Base-by-base conservation (phyloP, 2,113 vertebrate genomes). In the Epinephelus lanceolatus region DNA sequence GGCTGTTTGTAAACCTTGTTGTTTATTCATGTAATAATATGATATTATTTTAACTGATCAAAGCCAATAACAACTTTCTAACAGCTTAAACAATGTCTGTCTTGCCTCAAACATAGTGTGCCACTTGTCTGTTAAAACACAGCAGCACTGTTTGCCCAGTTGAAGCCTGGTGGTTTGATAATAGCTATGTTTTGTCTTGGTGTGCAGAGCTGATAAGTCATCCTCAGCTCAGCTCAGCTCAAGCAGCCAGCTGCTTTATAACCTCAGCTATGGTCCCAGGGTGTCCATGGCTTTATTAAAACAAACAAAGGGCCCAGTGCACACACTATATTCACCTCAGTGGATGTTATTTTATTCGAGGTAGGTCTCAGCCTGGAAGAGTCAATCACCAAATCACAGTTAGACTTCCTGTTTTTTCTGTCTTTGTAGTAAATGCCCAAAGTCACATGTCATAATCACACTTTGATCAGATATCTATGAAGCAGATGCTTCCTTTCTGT, bases 141-240 rank as follows among this genome's bases (percentile, higher is more conserved):
- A 85, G 70, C 56, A 6, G 25, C 25, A 19, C 10, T 72, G 53
- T 66, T 71, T 74, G 25, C 33, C 11, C 30, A 60, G 33, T 45
- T 40, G 3, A 9, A n/a, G 40, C 45, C 57, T 51, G 33, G 12
- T 51, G 61, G 47, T 60, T 75, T 86, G 76, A 76, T 82, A 65
- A 61, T 27, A n/a, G 59, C 74, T n/a, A 5, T 62, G 47, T 77
- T 81, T 77, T 77, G 51, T 83, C 45, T 52, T 69, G 17, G 51
- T 75, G 63, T 75, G 63, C 30, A 59, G 71, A 78, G 67, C 76
- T 83, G 63, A 89, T 85, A 89, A 85, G 56, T 78, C 81, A 65
- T 30, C 18, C 40, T 68, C n/a, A 4, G n/a, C 40, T 68, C n/a
- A 4, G 61, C 45, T 80, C 45, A 49, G 76, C 40, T 47, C 45